These are phyloP conservation scores for Sphaerophoria rueppellii DNA, from an alignment of 2,888 invertebrate genomes.

Conservation along the genomic window DNA sequence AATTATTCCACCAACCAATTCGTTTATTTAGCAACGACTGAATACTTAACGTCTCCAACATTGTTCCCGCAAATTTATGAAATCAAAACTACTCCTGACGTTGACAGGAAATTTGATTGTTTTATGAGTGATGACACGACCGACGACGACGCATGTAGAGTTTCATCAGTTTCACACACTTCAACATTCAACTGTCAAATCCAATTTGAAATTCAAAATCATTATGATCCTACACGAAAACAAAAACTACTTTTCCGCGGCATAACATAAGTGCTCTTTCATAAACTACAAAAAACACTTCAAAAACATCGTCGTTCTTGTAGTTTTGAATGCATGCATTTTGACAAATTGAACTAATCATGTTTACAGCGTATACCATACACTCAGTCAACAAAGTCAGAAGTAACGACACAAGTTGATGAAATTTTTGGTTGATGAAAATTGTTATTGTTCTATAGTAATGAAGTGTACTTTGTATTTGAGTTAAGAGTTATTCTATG, in stretches of 20 bases:
- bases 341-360: conserved; percentile 56
- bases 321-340: conserved; percentile 34
- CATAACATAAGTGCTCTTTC: conserved; percentile 9
- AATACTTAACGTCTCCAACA: too few species aligned
- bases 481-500: not conserved
- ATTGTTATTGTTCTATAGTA: not conserved
- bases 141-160: not conserved
- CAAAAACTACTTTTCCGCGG: conserved; percentile 5
- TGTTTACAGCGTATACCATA: conserved; percentile 1
- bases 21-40: too few species aligned
- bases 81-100: not conserved
- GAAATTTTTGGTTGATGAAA: not conserved
- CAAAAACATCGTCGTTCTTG: not conserved
- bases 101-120: conserved; percentile 47
- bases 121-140: conserved; percentile 20
- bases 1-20: too few species aligned
- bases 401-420: not conserved
- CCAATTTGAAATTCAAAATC: conserved; percentile 1
- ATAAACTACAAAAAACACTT: not conserved
- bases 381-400: not conserved
- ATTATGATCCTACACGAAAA: too few species aligned
- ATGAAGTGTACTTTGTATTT: not conserved
- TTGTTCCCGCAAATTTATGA: too few species aligned
- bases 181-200: not conserved
- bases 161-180: not conserved